Base-by-base conservation (phyloP, 2,888 invertebrate genomes). In the Drosophila heteroneura region DNA sequence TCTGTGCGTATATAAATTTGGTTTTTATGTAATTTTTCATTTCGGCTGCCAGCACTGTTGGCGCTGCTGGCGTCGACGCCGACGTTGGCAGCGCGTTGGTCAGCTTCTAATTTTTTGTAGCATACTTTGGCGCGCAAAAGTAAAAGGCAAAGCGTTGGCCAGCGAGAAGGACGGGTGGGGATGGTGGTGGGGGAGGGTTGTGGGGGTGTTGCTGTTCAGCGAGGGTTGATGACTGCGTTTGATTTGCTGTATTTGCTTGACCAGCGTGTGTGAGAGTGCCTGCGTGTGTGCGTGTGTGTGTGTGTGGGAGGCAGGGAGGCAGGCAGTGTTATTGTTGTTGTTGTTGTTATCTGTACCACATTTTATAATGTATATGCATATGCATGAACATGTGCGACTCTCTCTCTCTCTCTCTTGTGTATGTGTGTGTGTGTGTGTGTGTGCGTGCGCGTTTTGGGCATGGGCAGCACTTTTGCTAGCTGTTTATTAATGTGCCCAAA, bases 1-100 rank as follows among this genome's bases (percentile, higher is more conserved):
- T 76, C 14, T 47, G 56, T 78, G 79, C 52, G 74, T 79, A 78
- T 79, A 89, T 85, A 88, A 82, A 90, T 90, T 90, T 85, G 88
- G 71, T 88, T 90, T 90, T 85, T 88, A 90, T 90, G 88, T 85
- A 88, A 85, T 85, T 90, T 85, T 88, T 90, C 90, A 85, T 85
- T 88, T 85, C 70, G 84, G 74, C 74, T 65, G 76, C 57, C 52
- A 64, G 49, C 47, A 80, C 49, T 26, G 26, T 26, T 26, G 57
- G 6, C 41, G 28, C 64, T 59, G 75, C 37, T 44, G 65, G 51
- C 74, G 70, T 26, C 32, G 76, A 66, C 76, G 65, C 37, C 41
- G 68, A 72, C 35, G 62, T 59, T 30, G 39, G 57, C 52, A 41
- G 61, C 53, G 69, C 51, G 68, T 61, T 81, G 79, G 85, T 79